Evolutionary conservation across 2,797 vertebrate species (phyloP), one percentile per base, ranked within the genome.

Genomic region (Falco rusticolus): DNA sequence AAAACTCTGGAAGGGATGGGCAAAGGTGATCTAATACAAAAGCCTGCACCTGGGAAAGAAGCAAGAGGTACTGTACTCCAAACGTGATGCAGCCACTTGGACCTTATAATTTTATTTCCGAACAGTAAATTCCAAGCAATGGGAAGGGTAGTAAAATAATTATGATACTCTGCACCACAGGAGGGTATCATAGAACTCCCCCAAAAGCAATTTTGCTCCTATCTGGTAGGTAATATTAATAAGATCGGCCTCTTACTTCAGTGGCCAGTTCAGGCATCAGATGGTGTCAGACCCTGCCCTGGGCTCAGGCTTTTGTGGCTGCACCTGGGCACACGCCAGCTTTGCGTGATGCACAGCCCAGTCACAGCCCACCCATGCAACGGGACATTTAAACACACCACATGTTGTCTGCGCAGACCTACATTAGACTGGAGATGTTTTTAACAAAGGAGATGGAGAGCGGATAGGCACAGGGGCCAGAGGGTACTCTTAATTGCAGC

Each of bases 341-440:
- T 56, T 9, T 11, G 1, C 14, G 43, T 3, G 7, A 16, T 2
- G 41, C 43, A 13, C 13, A 21, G 34, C 25, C 13, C 5, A 0
- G 16, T 15, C 59, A 26, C 28, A 59, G 68, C 34, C 34, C 22
- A 24, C n/a, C 54, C 11, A 16, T 6, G 53, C 31, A 82, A 76
- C 0, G 4, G 53, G 47, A 34, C 11, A 22, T 47, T 16, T 22
- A 53, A 54, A 18, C 16, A 45, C 51, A 33, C 22, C 5, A 0
- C 48, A 43, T 4, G 21, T 17, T 20, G 19, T 21, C 56, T 37
- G 22, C 24, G 20, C 20, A 33, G 41, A 20, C n/a, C 48, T 68
- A 28, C 25, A 3, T 26, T 41, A 53, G n/a, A 45, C 3, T 14
- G 19, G n/a, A 47, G 34, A 26, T n/a, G 25, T 29, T 70, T 82